These are phyloP conservation scores for Hippocampus zosterae DNA, from an alignment of 2,113 vertebrate species.

Conservation along the genomic window DNA sequence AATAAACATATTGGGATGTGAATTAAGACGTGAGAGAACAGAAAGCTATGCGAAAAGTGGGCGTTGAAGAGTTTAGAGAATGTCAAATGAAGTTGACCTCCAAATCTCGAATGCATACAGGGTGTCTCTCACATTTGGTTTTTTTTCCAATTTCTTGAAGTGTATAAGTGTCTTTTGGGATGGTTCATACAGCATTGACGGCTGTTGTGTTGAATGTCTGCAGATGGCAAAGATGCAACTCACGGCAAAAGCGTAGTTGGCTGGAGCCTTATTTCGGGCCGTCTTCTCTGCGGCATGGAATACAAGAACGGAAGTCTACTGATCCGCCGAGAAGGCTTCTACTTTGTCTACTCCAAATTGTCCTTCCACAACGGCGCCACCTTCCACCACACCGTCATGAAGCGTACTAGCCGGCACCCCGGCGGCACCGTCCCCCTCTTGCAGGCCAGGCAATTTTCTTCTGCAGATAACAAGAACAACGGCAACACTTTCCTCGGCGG, in stretches of 20 bases:
- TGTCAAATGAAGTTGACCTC: too few species aligned
- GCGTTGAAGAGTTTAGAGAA: too few species aligned
- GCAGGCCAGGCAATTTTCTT: conserved; percentile 41
- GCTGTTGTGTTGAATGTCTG: neutral
- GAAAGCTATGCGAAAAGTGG: too few species aligned
- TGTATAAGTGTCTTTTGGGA: neutral
- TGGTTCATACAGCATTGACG: neutral
- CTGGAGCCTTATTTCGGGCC: conserved; percentile 63
- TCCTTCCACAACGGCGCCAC: conserved; percentile 15
- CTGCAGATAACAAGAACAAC: neutral
- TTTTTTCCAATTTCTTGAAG: too few species aligned
- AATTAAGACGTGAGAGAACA: too few species aligned
- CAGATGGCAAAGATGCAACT: neutral
- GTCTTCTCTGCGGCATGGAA: conserved; percentile 61
- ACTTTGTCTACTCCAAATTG: conserved; percentile 81
- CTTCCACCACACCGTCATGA: conserved; percentile 61
- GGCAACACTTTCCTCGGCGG: conserved; percentile 78
- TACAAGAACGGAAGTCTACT: conserved; percentile 64
- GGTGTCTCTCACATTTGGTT: too few species aligned
- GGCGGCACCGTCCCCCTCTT: conserved; percentile 56
- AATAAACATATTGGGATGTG: too few species aligned
- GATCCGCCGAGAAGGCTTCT: conserved; percentile 67
- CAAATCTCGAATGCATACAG: too few species aligned
- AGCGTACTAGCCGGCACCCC: conserved; percentile 44
- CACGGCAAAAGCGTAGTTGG: conserved; percentile 32